Evolutionary conservation across 2,888 invertebrate genomes (phyloP).

Genomic region (Macrosiphum euphorbiae): DNA sequence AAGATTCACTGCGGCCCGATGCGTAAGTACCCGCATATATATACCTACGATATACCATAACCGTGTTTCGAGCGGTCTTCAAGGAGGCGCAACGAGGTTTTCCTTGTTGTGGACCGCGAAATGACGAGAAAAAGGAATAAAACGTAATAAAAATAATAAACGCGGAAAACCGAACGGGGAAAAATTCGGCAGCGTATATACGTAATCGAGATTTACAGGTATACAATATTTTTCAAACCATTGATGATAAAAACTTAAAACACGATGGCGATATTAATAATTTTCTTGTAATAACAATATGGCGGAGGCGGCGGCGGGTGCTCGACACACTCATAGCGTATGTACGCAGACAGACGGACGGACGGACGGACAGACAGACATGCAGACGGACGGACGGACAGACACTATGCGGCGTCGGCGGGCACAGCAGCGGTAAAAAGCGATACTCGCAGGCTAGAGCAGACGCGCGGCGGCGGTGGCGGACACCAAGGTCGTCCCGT

Average conservation of each 20-base stretch:
- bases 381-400: neutral
- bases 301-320: neutral
- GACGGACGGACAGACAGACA: neutral
- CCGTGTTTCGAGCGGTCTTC: neutral
- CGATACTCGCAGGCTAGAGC: neutral
- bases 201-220: neutral
- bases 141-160: neutral
- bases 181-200: neutral
- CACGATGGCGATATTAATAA: neutral
- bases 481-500: constrained; percentile 63
- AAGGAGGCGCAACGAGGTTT: neutral
- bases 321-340: neutral
- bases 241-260: neutral
- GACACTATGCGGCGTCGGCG: constrained; percentile 18
- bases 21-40: neutral
- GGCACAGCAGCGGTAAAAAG: constrained; percentile 38
- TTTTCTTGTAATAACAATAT: neutral
- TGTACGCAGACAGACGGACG: neutral
- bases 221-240: neutral
- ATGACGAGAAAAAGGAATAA: neutral
- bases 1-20: no score
- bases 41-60: no score
- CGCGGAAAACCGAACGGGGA: neutral
- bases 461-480: constrained; percentile 37
- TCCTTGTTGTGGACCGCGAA: neutral